These are phyloP conservation scores for Heliornis fulica DNA, from an alignment of 2,113 vertebrate genomes.

Conservation along the genomic window DNA sequence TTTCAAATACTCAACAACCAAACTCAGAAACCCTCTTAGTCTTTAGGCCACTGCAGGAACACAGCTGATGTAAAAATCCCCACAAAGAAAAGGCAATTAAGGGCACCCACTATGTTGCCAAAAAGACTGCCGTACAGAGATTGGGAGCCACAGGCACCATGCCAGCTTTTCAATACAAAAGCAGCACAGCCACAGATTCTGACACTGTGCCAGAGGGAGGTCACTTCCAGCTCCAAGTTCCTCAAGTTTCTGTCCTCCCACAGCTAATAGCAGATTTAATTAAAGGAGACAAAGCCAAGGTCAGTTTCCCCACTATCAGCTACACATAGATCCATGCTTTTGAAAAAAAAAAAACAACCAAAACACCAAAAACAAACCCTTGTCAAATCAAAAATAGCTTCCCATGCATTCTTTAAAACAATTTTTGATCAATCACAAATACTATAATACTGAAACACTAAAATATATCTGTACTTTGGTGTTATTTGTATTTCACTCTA, in stretches of 20 bases:
- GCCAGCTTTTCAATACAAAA: neutral
- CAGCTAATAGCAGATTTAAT: neutral
- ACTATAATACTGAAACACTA: rapidly evolving
- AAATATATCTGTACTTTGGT: neutral
- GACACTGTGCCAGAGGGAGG: neutral
- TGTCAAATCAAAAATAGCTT: no score
- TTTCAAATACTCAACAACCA: neutral
- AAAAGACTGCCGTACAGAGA: neutral
- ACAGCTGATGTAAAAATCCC: neutral
- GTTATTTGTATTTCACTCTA: neutral
- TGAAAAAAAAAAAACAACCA: no score
- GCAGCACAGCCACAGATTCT: neutral
- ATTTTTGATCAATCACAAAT: neutral
- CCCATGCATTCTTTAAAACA: no score
- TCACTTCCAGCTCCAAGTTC: neutral
- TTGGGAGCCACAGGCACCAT: neutral
- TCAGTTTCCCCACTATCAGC: neutral
- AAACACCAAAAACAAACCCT: no score
- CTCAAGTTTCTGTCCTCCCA: neutral
- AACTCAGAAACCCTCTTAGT: neutral
- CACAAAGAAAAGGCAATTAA: neutral
- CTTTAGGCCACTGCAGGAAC: neutral
- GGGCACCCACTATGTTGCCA: neutral
- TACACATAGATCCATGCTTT: neutral
- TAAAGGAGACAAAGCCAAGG: neutral